Conservation (phyloP, 2,113 vertebrate genomes). For the Oxyura jamaicensis region DNA sequence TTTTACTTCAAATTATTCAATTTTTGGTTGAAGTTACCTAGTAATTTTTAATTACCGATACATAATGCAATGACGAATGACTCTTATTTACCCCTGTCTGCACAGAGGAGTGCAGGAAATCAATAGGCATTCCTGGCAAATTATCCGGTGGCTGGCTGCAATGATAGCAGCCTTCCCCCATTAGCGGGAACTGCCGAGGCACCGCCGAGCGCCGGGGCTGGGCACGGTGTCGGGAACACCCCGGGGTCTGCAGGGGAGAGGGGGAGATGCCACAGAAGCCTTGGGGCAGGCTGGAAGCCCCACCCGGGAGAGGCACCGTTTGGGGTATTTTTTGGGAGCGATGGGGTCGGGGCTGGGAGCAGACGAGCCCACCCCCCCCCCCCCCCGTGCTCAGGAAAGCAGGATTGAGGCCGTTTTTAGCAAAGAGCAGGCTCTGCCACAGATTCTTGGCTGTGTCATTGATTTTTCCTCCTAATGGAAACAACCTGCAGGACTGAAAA, state of each 20-base stretch:
- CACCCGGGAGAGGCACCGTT: accelerated
- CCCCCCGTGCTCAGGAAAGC: background rate
- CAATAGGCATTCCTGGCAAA: slow-evolving; percentile 64
- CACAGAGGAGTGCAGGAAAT: slow-evolving; percentile 54
- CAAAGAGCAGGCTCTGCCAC: slow-evolving; percentile 36
- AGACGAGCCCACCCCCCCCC: background rate
- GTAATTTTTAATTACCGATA: slow-evolving; percentile 73
- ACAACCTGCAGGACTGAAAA: slow-evolving; percentile 69
- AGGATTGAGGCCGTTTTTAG: slow-evolving; percentile 21
- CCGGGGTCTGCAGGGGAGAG: background rate
- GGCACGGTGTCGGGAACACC: background rate
- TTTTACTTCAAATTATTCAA: slow-evolving; percentile 60
- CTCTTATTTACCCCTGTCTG: slow-evolving; percentile 70
- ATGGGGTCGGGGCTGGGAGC: background rate
- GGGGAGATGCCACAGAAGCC: background rate
- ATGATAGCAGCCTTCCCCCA: slow-evolving; percentile 32
- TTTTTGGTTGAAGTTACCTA: slow-evolving; percentile 70
- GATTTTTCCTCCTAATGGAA: slow-evolving; percentile 70
- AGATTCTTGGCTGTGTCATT: slow-evolving; percentile 63
- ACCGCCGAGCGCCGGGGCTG: background rate
- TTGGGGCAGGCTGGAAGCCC: background rate
- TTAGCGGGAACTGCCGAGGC: background rate
- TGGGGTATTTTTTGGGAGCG: background rate
- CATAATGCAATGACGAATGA: slow-evolving; percentile 62
- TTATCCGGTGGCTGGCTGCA: slow-evolving; percentile 23